These are phyloP conservation scores for Rhyacophila brunnea DNA, from an alignment of 1,140 invertebrate species.

Conservation along the genomic window DNA sequence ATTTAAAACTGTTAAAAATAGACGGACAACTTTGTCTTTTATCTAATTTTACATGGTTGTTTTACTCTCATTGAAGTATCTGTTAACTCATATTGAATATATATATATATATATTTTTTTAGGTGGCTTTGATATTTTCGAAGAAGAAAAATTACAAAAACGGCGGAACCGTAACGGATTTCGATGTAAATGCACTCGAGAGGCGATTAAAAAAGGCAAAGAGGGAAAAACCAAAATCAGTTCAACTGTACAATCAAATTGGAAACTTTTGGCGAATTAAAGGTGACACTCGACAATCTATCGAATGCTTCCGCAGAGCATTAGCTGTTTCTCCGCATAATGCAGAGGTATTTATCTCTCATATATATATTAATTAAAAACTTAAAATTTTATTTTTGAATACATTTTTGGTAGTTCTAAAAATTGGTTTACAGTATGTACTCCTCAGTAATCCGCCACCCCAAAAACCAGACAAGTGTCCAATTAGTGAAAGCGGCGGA, in stretches of 20 bases:
- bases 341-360: conserved; percentile 62
- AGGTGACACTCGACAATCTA: conserved; percentile 78
- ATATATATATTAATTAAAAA: not conserved
- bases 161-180: conserved; percentile 63
- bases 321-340: conserved; percentile 83
- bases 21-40: too few relatives aligned
- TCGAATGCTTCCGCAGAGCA: conserved; percentile 84
- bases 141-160: conserved; percentile 63
- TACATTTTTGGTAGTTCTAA: too few relatives aligned
- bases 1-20: too few relatives aligned
- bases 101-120: too few relatives aligned
- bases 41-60: too few relatives aligned
- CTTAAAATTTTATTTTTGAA: too few relatives aligned
- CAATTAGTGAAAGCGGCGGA: too few relatives aligned
- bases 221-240: conserved; percentile 83
- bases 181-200: conserved; percentile 77
- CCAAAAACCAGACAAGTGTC: too few relatives aligned
- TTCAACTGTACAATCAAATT: conserved; percentile 84
- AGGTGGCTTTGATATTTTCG: conserved; percentile 76
- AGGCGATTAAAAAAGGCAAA: conserved; percentile 77
- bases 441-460: too few relatives aligned
- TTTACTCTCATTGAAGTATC: too few relatives aligned
- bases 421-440: too few relatives aligned
- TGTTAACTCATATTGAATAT: too few relatives aligned
- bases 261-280: conserved; percentile 87